Evolutionary conservation across 2,888 invertebrate genomes (phyloP), one percentile per base, ranked within the genome.

Genomic region (Entomobrya proxima): DNA sequence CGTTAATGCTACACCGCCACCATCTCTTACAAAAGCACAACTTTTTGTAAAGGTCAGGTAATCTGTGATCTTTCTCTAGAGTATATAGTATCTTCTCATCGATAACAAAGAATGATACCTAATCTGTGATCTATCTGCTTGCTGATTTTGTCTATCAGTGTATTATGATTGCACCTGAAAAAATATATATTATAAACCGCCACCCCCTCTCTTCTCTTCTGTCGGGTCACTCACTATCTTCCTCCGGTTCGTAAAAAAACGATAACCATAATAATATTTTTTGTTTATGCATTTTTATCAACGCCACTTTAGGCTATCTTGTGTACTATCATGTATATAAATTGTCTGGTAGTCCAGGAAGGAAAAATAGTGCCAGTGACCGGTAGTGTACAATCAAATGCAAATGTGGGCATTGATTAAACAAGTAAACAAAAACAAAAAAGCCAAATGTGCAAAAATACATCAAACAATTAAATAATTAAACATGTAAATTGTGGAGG

Each of bases 31-130:
- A 21, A 5, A 5, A 5, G 21, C 50, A 50, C n/a, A n/a, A n/a
- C n/a, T n/a, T n/a, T n/a, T n/a, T n/a, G 50, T 13, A 50, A 50
- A 50, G 50, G 50, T 50, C 50, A 50, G n/a, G 50, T 18, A 50
- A 50, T 50, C 50, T 50, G n/a, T 2, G n/a, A 18, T 50, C n/a
- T 50, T 21, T 50, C 21, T 50, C 50, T 50, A 50, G 50, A 50
- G 50, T 47, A n/a, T 47, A 11, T 67, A 40, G 40, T 67, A 67
- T 67, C 67, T 37, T 67, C 67, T 67, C 67, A 37, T 40, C 67
- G 67, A 67, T 67, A 67, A 67, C 40, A 67, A 61, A 67, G 40
- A 67, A 67, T 67, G 40, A 67, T 67, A 40, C 67, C 67, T 67
- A 67, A 67, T 67, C 67, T 67, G 40, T 67, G 35, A 37, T 35